Evolutionary conservation across 2,797 vertebrate species (phyloP).

Genomic region (Eulemur coronatus): DNA sequence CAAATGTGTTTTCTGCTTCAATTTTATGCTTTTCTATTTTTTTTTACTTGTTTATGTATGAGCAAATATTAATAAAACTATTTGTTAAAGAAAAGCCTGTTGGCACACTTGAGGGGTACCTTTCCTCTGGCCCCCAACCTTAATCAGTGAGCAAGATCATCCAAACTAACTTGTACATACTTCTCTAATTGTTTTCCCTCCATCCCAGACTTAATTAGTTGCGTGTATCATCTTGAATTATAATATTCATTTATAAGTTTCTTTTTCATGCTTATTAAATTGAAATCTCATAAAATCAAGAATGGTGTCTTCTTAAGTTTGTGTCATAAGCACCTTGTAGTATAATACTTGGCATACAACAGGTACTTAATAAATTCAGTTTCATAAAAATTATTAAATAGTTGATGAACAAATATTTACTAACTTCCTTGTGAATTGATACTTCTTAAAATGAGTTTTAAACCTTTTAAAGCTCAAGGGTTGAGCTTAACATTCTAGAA

Average conservation of each 20-base stretch:
- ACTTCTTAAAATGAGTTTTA: neutral
- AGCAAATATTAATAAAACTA: neutral
- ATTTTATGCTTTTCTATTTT: neutral
- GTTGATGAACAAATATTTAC: neutral
- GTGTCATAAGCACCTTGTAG: neutral
- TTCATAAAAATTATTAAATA: neutral
- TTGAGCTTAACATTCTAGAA: neutral
- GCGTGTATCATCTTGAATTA: neutral
- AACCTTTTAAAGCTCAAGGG: neutral
- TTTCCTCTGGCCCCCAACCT: neutral
- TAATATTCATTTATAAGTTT: neutral
- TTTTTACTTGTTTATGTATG: neutral
- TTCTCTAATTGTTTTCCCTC: neutral
- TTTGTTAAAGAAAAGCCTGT: too few species aligned
- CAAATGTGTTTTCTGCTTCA: neutral
- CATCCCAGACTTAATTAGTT: neutral
- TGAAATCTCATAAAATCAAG: neutral
- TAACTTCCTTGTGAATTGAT: neutral
- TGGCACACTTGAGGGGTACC: neutral
- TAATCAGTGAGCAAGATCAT: neutral
- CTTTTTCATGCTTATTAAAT: neutral
- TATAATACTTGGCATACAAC: neutral
- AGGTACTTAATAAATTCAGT: neutral
- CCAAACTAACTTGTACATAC: neutral
- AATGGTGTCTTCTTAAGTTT: neutral